Evolutionary conservation across 2,797 vertebrate genomes (phyloP), one percentile per base, ranked within the genome.

Genomic region (Hoplostethus atlanticus): DNA sequence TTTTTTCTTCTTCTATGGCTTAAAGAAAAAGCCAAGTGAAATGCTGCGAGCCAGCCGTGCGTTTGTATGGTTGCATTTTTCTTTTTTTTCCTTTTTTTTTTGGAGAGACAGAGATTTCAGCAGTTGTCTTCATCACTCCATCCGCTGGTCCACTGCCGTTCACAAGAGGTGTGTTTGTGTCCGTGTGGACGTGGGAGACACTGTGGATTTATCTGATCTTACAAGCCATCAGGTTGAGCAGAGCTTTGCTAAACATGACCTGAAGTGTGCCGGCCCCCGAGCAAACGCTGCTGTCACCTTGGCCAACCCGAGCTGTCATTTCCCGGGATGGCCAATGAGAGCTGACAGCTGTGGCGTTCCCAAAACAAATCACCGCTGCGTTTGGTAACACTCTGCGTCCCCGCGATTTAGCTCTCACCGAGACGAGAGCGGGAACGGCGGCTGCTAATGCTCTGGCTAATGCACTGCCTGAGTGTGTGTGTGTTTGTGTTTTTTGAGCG

Each of bases 221-320:
- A 94, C 93, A 95, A 93, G 92, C 93, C 93, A 92, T 95, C 93
- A 94, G 93, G 91, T 91, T 94, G 92, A 95, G 92, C 91, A 90
- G 80, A 93, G 92, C 92, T 93, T 91, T 90, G 91, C 92, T 90
- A 94, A 95, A 95, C 93, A 91, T 93, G 94, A 95, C 93, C 94
- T 95, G 94, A 95, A 94, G 94, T 94, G 90, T 93, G 92, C 93
- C 93, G 79, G 92, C 94, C 94, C 94, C 87, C 87, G 79, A 95
- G 94, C 94, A 95, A 94, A 93, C 91, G 93, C 86, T 92, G 90
- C 92, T 94, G 94, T 95, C 94, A 93, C 91, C 92, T 91, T 87
- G 73, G 84, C 77, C 86, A 84, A 91, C 76, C 72, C 76, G 83
- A 87, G 86, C 91, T 94, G 94, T 94, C 95, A 89, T 79, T 80